A percentile compares a stretch with the other conserved stretches of the same genome.
Conservation (phyloP, 2,113 vertebrate species). For the Sula dactylatra region DNA sequence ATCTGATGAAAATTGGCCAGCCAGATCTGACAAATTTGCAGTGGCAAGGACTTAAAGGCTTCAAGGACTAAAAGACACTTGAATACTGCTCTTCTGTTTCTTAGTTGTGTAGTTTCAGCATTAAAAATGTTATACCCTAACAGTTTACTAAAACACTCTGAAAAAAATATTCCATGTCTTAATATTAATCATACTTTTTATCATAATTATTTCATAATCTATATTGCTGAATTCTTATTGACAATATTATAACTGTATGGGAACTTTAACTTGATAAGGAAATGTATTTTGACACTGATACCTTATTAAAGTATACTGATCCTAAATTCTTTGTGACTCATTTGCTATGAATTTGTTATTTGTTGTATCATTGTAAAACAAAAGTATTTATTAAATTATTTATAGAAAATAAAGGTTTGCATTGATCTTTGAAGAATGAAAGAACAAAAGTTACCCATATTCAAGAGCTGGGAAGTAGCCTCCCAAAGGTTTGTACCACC, state of each 20-base stretch:
- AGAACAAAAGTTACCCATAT: neutral
- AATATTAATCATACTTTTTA: conserved; percentile 83
- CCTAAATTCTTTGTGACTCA: conserved; percentile 71
- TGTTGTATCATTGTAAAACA: conserved; percentile 49
- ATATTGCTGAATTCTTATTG: conserved; percentile 85
- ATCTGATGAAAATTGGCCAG: neutral
- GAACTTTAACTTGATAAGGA: conserved; percentile 89
- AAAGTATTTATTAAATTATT: conserved; percentile 68
- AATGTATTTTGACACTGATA: conserved; percentile 99
- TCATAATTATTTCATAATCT: conserved; percentile 81
- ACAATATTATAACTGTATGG: conserved; percentile 85
- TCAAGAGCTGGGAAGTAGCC: neutral
- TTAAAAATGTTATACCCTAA: conserved; percentile 78
- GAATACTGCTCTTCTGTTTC: conserved; percentile 65
- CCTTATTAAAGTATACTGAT: conserved; percentile 97
- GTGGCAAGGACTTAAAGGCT: conserved; percentile 59
- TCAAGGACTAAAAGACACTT: conserved; percentile 76
- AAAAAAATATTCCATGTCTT: conserved; percentile 75
- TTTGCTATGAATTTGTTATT: conserved; percentile 64
- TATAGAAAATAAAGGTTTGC: conserved; percentile 63
- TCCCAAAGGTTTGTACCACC: neutral
- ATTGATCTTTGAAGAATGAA: conserved; percentile 52
- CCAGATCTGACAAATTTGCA: neutral
- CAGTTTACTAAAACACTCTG: conserved; percentile 79
- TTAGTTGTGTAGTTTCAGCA: conserved; percentile 71